phyloP scores from a whole-genome alignment of 2,888 invertebrate species.

The Rhopalosiphum nymphaeae region DNA sequence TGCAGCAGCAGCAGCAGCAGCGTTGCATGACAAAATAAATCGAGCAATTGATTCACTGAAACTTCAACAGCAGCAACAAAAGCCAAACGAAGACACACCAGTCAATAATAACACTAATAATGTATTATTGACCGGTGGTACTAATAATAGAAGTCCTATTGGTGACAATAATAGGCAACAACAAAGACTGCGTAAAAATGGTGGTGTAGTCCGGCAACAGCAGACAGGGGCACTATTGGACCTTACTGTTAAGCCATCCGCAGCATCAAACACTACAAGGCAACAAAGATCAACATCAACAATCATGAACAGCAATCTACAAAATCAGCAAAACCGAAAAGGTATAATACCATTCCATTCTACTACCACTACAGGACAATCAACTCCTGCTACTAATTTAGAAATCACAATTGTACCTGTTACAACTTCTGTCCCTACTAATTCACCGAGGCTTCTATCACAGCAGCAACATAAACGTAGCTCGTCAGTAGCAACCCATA shows the following conservation, averaged over 20 bases:
- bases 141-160: not conserved
- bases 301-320: not conserved
- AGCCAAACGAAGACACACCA: not conserved
- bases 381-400: constrained; percentile 74
- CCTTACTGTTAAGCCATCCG: not conserved
- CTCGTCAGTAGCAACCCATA: not conserved
- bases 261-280: not conserved
- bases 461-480: not conserved
- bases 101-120: not conserved
- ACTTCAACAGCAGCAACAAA: constrained; percentile 27
- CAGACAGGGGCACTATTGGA: not conserved
- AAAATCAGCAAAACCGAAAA: constrained; percentile 10
- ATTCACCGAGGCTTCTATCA: not conserved
- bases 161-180: not conserved
- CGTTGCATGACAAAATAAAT: constrained; percentile 50
- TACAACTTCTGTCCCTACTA: not conserved
- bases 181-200: not conserved
- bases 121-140: not conserved
- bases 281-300: not conserved
- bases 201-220: not conserved
- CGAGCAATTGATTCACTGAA: constrained; percentile 53
- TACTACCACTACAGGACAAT: not conserved
- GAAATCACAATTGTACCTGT: constrained; percentile 79
- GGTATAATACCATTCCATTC: not conserved
- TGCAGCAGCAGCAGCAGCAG: not conserved